These are phyloP conservation scores for Cuniculus paca DNA, from an alignment of 2,797 vertebrate genomes.

Conservation along the genomic window DNA sequence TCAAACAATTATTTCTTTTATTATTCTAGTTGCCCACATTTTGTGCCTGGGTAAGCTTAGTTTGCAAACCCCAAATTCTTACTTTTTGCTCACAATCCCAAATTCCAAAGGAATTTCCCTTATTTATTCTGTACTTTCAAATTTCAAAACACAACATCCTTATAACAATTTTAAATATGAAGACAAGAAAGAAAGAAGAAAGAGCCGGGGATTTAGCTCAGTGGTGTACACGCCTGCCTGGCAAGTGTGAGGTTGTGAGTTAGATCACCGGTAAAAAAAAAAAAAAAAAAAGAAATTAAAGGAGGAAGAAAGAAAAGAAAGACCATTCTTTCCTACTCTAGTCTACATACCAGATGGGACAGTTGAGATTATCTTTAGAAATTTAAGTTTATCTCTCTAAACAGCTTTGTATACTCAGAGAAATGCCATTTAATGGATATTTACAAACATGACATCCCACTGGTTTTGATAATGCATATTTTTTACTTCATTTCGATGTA, in stretches of 20 bases:
- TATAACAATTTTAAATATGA: neutral
- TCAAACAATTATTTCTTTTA: neutral
- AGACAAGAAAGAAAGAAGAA: neutral
- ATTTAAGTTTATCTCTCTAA: neutral
- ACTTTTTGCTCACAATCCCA: neutral
- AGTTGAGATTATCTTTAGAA: neutral
- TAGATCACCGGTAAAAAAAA: too few species aligned
- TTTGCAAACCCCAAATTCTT: neutral
- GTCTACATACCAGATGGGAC: neutral
- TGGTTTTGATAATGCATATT: neutral
- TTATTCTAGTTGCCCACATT: neutral
- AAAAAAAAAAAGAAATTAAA: neutral
- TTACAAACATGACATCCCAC: neutral
- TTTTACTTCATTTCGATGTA: conserved; percentile 22
- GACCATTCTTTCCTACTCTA: neutral
- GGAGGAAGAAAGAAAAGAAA: neutral
- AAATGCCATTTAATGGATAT: neutral
- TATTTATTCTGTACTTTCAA: neutral
- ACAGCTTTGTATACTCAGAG: neutral
- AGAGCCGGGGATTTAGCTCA: too few species aligned
- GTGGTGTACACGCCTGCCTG: too few species aligned
- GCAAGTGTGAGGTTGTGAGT: too few species aligned
- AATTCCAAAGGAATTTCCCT: conserved; percentile 23
- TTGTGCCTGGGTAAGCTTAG: neutral
- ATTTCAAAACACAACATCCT: neutral